These are phyloP conservation scores for Semnornis frantzii DNA, from an alignment of 2,113 vertebrate genomes.

Conservation along the genomic window DNA sequence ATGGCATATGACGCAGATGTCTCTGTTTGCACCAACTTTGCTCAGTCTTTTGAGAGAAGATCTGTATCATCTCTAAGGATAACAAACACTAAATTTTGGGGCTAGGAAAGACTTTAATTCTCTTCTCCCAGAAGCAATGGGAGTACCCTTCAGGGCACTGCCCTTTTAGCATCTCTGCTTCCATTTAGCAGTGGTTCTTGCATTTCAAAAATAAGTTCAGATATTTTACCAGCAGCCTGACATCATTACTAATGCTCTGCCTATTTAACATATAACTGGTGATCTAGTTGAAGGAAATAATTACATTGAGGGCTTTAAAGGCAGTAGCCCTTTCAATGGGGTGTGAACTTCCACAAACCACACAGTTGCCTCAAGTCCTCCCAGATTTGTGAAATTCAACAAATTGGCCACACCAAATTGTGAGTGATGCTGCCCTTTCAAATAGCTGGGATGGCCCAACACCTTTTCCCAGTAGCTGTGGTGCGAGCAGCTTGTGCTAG, in stretches of 20 bases:
- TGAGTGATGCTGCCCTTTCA: background rate
- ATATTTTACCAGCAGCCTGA: conserved; percentile 22
- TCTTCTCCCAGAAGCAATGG: background rate
- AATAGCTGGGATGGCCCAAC: background rate
- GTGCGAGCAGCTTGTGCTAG: background rate
- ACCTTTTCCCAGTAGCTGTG: conserved; percentile 7
- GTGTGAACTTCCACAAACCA: background rate
- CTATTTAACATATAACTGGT: background rate
- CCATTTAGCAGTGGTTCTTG: background rate
- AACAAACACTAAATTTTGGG: background rate
- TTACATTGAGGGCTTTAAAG: background rate
- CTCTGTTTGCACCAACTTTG: background rate
- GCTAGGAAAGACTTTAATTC: conserved; percentile 1
- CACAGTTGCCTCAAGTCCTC: background rate
- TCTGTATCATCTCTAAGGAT: background rate
- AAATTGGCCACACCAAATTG: background rate
- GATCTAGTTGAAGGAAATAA: conserved; percentile 1
- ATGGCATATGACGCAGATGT: background rate
- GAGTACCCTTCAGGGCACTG: background rate
- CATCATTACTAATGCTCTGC: background rate
- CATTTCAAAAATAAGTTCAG: conserved; percentile 11
- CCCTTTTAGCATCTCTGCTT: background rate
- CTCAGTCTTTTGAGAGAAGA: background rate
- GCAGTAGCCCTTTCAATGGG: background rate
- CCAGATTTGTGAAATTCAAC: background rate